Evolutionary conservation across 1,140 invertebrate genomes (phyloP), one percentile per base, ranked within the genome.

Genomic region (Lepidurus apus): DNA sequence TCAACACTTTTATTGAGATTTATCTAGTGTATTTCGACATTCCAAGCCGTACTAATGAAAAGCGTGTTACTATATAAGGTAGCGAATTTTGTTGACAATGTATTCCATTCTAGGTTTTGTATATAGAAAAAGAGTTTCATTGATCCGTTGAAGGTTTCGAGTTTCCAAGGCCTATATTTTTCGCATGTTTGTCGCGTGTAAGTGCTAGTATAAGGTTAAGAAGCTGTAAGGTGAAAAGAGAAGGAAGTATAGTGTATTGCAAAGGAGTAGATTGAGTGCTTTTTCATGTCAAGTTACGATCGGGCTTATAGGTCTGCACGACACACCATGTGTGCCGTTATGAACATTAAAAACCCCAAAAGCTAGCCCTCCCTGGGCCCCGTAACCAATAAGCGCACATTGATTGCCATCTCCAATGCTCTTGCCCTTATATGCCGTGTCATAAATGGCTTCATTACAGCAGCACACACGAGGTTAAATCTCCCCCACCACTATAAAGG

Each of bases 281-380:
- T 65, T 65, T 65, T 65, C 53, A 65, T 65, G 53, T 65, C 53
- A 65, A 65, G 53, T 65, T 65, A 65, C 53, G 53, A n/a, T 65
- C 21, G 53, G 53, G 53, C 21, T 65, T 65, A 65, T 65, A 65
- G 53, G 53, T 65, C 53, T 65, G 53, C 53, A 65, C 53, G 53
- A 65, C 53, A 65, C 34, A 21, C 53, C 53, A 65, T 65, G 53
- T 65, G 53, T 65, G 53, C 53, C 53, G 53, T 65, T 65, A 65
- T 65, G 53, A 65, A 21, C 53, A 65, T 65, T 65, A 65, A 65
- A n/a, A 65, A n/a, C 53, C 17, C 53, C 17, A 65, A 65, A 65
- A 21, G 17, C 17, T n/a, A 65, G 53, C 53, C 53, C 53, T 65
- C 21, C 53, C 53, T 65, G 17, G 17, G 53, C 53, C 17, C 53